Percentiles rank a stretch among this genome's conserved stretches.
Conservation (phyloP, 2,797 vertebrate species). For the Brachymystax lenok region DNA sequence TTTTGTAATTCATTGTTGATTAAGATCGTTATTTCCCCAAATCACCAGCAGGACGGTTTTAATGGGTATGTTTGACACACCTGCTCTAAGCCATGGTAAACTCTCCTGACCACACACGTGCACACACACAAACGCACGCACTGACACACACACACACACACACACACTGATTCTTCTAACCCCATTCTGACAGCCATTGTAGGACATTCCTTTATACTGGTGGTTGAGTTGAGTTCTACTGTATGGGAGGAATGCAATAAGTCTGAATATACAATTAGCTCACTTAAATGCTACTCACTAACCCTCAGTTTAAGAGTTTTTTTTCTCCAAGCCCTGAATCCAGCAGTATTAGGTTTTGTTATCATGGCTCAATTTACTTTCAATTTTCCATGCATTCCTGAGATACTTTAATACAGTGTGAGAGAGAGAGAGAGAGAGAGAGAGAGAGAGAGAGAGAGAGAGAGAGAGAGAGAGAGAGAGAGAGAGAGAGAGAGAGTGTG, state of each 20-base stretch:
- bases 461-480: no score
- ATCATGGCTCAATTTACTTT: conserved; percentile 30
- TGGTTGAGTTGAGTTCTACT: conserved; percentile 16
- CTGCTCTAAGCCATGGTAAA: no score
- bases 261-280: conserved; percentile 17
- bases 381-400: conserved; percentile 32
- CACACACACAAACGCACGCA: not conserved
- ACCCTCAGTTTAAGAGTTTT: not conserved
- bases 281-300: not conserved
- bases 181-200: conserved; percentile 4
- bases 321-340: not conserved
- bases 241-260: conserved; percentile 20
- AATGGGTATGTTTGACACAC: no score
- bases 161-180: not conserved
- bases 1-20: no score
- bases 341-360: conserved; percentile 16
- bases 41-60: no score
- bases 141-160: no score
- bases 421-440: no score
- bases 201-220: conserved; percentile 7
- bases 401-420: conserved; percentile 10
- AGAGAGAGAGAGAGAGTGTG: no score
- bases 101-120: no score
- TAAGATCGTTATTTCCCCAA: no score
- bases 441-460: no score